Conservation (phyloP, 1,140 invertebrate species). For the Drosophila kepulauana region DNA sequence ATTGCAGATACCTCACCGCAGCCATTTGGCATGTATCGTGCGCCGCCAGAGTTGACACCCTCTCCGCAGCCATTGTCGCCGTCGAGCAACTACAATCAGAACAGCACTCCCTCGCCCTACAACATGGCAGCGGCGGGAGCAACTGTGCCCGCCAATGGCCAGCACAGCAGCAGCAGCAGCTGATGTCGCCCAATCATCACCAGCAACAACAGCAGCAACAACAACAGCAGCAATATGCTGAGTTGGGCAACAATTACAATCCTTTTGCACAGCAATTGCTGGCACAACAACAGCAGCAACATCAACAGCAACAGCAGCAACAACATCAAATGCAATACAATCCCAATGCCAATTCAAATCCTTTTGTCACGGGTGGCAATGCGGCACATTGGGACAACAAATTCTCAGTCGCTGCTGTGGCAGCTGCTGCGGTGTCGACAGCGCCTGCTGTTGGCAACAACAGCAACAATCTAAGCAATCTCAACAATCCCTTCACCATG, state of each 20-base stretch:
- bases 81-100: slow-evolving; percentile 78
- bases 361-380: slow-evolving; percentile 56
- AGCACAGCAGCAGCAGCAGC: slow-evolving; percentile 49
- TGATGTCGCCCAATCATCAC: slow-evolving; percentile 58
- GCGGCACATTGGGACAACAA: slow-evolving; percentile 74
- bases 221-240: slow-evolving; percentile 60
- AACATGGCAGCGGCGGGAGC: slow-evolving; percentile 60
- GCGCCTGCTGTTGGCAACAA: slow-evolving; percentile 47
- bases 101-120: slow-evolving; percentile 78
- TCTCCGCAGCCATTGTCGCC: slow-evolving; percentile 81
- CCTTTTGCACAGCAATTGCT: slow-evolving; percentile 64
- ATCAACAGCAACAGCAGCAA: slow-evolving; percentile 60
- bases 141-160: slow-evolving; percentile 54
- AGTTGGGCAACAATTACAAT: slow-evolving; percentile 61
- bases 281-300: slow-evolving; percentile 58
- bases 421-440: slow-evolving; percentile 49
- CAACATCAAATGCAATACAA: slow-evolving; percentile 68
- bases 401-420: slow-evolving; percentile 59
- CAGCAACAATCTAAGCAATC: slow-evolving; percentile 75
- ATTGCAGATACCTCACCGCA: slow-evolving; percentile 78
- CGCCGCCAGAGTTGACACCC: slow-evolving; percentile 75
- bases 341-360: slow-evolving; percentile 53
- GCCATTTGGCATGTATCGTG: slow-evolving; percentile 74
- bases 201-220: slow-evolving; percentile 57
- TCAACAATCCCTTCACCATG: slow-evolving; percentile 81